Evolutionary conservation across 2,888 invertebrate species (phyloP).

Genomic region (Troilus luridus): DNA sequence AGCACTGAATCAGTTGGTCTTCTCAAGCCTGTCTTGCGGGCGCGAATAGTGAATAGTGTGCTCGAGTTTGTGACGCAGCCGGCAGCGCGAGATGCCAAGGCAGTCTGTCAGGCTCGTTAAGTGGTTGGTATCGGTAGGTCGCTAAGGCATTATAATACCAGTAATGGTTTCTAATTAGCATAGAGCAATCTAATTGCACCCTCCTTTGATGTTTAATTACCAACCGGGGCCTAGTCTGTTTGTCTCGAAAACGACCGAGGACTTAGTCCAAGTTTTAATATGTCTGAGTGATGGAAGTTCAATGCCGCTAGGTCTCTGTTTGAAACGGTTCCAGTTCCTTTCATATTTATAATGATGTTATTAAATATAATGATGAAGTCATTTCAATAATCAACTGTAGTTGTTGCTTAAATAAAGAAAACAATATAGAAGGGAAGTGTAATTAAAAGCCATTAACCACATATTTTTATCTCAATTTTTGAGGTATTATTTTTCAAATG

Average conservation of each 20-base stretch:
- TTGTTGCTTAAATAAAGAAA: neutral
- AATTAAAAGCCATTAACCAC: too few species aligned
- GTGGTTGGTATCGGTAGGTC: slow-evolving; percentile 19
- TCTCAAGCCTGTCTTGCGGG: neutral
- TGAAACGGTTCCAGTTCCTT: neutral
- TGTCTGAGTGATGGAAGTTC: neutral
- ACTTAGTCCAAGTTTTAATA: neutral
- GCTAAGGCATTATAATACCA: neutral
- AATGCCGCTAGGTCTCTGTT: neutral
- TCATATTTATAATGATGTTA: neutral
- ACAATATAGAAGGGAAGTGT: neutral
- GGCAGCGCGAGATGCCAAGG: neutral
- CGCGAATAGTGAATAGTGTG: neutral
- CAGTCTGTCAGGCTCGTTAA: neutral
- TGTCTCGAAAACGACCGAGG: neutral
- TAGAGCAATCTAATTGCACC: neutral
- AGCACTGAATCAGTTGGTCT: neutral
- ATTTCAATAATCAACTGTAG: neutral
- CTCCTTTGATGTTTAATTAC: neutral
- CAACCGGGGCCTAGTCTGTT: neutral
- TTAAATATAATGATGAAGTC: neutral
- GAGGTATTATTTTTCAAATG: too few species aligned
- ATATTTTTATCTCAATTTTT: too few species aligned
- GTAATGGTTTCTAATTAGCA: slow-evolving; percentile 5
- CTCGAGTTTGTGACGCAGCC: neutral